These are phyloP conservation scores for Diorhabda carinulata DNA, from an alignment of 1,140 invertebrate genomes.

Conservation along the genomic window DNA sequence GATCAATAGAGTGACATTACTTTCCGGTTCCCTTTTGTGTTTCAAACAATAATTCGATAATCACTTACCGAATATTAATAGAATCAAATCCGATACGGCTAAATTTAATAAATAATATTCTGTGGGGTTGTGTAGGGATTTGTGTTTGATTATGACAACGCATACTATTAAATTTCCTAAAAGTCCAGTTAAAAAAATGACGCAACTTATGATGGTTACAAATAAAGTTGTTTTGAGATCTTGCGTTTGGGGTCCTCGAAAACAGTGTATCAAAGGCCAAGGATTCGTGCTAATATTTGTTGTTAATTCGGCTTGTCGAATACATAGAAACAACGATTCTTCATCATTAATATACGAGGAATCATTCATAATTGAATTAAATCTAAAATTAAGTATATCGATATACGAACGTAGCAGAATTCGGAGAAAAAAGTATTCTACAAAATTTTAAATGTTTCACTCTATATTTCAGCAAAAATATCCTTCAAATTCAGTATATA, in stretches of 20 bases:
- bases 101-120: constrained; percentile 93
- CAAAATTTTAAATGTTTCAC: too few species aligned
- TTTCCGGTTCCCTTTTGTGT: background rate
- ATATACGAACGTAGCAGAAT: too few species aligned
- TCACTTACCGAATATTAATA: constrained; percentile 70
- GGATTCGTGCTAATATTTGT: constrained; percentile 20
- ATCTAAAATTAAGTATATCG: too few species aligned
- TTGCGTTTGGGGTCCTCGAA: constrained; percentile 28
- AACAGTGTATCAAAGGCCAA: constrained; percentile 26
- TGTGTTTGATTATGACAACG: constrained; percentile 79
- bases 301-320: background rate
- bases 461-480: too few species aligned
- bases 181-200: constrained; percentile 81
- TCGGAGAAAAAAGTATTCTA: too few species aligned
- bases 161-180: constrained; percentile 87
- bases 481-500: too few species aligned
- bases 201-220: constrained; percentile 68
- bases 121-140: constrained; percentile 77
- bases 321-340: background rate
- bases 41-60: background rate
- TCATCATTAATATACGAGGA: too few species aligned
- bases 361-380: too few species aligned
- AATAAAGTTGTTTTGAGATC: constrained; percentile 21
- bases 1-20: background rate
- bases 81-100: constrained; percentile 70